Evolutionary conservation across 1,140 invertebrate species (phyloP).

Genomic region (Dendroctonus ponderosae): DNA sequence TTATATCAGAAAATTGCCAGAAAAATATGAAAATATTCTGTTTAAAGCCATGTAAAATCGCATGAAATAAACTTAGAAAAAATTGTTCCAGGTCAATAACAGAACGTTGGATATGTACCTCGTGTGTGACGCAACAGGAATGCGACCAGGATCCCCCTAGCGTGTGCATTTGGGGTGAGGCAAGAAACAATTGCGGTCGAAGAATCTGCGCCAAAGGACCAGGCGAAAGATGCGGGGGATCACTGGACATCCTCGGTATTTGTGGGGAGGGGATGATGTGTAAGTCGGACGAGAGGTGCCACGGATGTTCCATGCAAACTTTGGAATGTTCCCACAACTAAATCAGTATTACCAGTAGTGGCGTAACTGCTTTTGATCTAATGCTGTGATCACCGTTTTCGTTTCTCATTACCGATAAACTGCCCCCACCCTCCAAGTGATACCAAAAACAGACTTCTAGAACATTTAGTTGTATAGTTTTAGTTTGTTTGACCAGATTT

Average conservation of each 20-base stretch:
- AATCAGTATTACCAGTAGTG: conserved; percentile 38
- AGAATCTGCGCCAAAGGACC: conserved; percentile 52
- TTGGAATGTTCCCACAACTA: conserved; percentile 38
- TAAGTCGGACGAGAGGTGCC: conserved; percentile 51
- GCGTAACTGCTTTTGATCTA: conserved; percentile 27
- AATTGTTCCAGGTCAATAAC: conserved; percentile 24
- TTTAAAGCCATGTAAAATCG: background rate
- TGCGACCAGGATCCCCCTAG: conserved; percentile 43
- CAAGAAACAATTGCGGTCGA: conserved; percentile 41
- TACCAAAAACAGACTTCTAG: too few relatives aligned
- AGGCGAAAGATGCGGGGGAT: conserved; percentile 55
- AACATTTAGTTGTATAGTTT: too few relatives aligned
- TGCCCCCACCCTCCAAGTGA: background rate
- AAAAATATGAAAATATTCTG: background rate
- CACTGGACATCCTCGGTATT: conserved; percentile 47
- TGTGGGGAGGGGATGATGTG: conserved; percentile 59
- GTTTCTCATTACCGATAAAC: background rate
- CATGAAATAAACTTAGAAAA: background rate
- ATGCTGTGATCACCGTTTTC: conserved; percentile 22
- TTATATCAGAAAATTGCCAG: background rate
- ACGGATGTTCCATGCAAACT: conserved; percentile 51
- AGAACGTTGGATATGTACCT: conserved; percentile 23
- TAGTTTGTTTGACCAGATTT: too few relatives aligned
- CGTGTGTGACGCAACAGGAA: conserved; percentile 35
- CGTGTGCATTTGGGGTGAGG: conserved; percentile 45